Evolutionary conservation across 2,888 invertebrate genomes (phyloP), one percentile per base, ranked within the genome.

Genomic region (Gandaritis pyraliata): DNA sequence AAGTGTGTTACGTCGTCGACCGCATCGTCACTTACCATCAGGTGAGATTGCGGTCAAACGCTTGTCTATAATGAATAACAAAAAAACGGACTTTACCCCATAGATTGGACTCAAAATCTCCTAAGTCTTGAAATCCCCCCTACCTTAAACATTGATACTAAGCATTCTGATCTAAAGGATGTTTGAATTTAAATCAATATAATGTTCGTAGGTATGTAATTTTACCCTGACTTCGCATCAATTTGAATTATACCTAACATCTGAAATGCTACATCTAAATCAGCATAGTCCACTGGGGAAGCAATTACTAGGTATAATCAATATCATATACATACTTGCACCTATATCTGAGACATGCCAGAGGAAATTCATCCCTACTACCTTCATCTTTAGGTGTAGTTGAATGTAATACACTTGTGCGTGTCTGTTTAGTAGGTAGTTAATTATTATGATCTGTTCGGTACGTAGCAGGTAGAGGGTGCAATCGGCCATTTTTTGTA

Each of bases 371-470:
- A 55, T 39, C 49, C 45, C 13, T 53, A 55, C 3, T 11, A 8
- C 30, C 18, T 38, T 23, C 13, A 18, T 39, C 18, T 30, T 58
- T 55, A 55, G 43, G 47, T 45, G 29, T 15, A 15, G 39, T 58
- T 15, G 47, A 23, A n/a, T 8, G 11, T 10, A 39, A 18, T 33
- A 68, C 23, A 71, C 70, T 69, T 72, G 69, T 75, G 74, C 72
- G 75, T 76, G 77, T 77, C 75, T 78, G 72, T 72, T 80, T 79
- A 76, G 78, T 76, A 75, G 78, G 77, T 76, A 75, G 78, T 70
- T 82, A 82, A 84, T 85, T 82, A 82, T 80, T 79, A 80, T 83
- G 80, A 83, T 82, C 77, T 76, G 75, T 78, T 77, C 72, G 76
- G 72, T 76, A 76, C 68, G 78, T 75, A 56, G 73, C 68, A 58